A percentile compares a stretch with the other conserved stretches of the same genome.
phyloP scores from a whole-genome alignment of 2,797 vertebrate species.

The Hephaestus fuliginosus region DNA sequence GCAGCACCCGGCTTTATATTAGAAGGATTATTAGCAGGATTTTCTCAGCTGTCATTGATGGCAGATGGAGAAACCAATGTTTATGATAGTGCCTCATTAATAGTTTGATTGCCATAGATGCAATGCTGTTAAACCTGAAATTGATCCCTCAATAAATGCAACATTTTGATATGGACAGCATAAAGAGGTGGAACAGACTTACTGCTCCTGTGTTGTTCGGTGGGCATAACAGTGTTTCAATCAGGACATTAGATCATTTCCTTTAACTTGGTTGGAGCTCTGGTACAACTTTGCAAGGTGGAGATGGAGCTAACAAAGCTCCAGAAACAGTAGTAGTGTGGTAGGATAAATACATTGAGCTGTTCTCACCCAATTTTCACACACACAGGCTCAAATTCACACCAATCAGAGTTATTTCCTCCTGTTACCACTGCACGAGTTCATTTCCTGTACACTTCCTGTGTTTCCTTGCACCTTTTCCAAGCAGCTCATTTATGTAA shows the following conservation, averaged over 20 bases:
- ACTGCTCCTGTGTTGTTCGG: not conserved
- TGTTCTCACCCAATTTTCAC: not conserved
- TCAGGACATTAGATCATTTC: not conserved
- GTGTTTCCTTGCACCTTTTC: too few species aligned
- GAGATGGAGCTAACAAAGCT: not conserved
- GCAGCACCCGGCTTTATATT: not conserved
- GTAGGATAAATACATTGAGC: not conserved
- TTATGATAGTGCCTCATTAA: not conserved
- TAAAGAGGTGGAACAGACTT: not conserved
- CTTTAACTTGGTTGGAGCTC: not conserved
- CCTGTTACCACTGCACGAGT: too few species aligned
- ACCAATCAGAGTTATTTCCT: not conserved
- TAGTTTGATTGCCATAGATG: not conserved
- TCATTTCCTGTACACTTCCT: not conserved
- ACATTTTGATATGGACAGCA: not conserved
- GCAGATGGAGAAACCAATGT: conserved; percentile 6
- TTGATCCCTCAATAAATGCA: not conserved
- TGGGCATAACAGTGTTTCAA: not conserved
- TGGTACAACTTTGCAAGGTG: not conserved
- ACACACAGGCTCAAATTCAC: too few species aligned
- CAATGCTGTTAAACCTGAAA: not conserved
- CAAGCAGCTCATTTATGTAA: too few species aligned
- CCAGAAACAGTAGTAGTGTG: not conserved
- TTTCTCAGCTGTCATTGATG: not conserved
- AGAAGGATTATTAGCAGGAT: not conserved